Conservation (phyloP, 1,140 invertebrate genomes). For the Atopsyche davidsoni region DNA sequence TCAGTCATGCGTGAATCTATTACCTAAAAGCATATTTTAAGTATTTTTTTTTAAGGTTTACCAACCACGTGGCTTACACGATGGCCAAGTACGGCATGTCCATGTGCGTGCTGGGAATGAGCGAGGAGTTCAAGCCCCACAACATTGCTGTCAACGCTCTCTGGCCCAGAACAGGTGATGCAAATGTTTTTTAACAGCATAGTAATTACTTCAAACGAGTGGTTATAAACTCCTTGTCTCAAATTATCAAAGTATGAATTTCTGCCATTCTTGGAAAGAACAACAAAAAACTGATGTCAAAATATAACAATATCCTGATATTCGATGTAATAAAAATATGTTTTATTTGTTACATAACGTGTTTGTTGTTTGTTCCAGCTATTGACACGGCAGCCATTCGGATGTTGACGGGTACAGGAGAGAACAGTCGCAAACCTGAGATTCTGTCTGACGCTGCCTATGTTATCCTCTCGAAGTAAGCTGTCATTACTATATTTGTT, state of each 20-base stretch:
- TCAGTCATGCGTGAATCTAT: too few relatives aligned
- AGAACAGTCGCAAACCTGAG: conserved; percentile 74
- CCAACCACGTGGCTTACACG: conserved; percentile 90
- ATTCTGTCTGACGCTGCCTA: conserved; percentile 97
- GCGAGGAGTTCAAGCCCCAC: conserved; percentile 78
- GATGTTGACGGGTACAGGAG: conserved; percentile 77
- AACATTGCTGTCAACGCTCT: conserved; percentile 94
- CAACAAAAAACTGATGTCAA: too few relatives aligned
- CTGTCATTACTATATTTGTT: conserved; percentile 2
- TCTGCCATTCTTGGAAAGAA: too few relatives aligned
- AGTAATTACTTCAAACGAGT: too few relatives aligned
- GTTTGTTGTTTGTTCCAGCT: conserved; percentile 50
- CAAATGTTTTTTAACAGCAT: too few relatives aligned
- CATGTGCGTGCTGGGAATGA: conserved; percentile 96
- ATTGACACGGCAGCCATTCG: conserved; percentile 95
- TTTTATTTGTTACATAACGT: too few relatives aligned
- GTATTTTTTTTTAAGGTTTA: conserved; percentile 54
- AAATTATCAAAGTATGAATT: too few relatives aligned
- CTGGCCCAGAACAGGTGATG: conserved; percentile 91
- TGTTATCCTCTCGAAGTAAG: conserved; percentile 66
- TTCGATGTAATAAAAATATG: too few relatives aligned
- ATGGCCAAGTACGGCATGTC: conserved; percentile 99
- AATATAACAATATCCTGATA: too few relatives aligned
- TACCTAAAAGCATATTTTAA: too few relatives aligned
- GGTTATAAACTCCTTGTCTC: too few relatives aligned